Evolutionary conservation across 2,797 vertebrate genomes (phyloP).

Genomic region (Myiotriccus ornatus): DNA sequence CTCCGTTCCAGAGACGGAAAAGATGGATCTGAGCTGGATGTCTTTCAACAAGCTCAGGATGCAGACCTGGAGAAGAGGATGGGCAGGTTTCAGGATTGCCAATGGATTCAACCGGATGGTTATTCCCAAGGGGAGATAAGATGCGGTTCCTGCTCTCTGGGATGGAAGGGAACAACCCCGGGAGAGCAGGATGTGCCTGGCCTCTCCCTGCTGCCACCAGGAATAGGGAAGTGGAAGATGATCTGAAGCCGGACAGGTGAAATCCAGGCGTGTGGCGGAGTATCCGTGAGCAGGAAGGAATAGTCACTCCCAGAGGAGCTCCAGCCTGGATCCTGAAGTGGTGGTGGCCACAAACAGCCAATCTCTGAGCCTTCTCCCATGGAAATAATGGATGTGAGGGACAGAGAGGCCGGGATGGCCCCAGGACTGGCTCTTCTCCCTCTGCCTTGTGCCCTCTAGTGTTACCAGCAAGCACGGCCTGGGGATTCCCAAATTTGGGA

Average conservation of each 20-base stretch:
- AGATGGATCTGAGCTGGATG: not conserved
- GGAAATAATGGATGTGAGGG: not conserved
- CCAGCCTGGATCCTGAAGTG: not conserved
- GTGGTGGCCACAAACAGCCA: not conserved
- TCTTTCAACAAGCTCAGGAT: not conserved
- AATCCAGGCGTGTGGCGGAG: not conserved
- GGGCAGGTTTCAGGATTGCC: not conserved
- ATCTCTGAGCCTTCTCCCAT: not conserved
- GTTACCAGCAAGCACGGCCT: not conserved
- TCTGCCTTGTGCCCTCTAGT: constrained; percentile 32
- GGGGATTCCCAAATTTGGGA: not conserved
- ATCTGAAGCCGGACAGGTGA: not conserved
- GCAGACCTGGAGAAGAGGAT: not conserved
- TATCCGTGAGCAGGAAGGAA: not conserved
- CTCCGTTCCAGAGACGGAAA: not conserved
- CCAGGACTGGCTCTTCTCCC: not conserved
- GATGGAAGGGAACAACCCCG: not conserved
- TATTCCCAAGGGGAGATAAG: not conserved
- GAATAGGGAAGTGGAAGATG: not conserved
- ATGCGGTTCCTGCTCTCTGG: not conserved
- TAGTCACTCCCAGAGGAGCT: not conserved
- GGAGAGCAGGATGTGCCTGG: not conserved
- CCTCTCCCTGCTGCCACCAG: not conserved
- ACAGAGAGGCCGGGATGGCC: not conserved
- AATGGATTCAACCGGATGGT: not conserved